Evolutionary conservation across 2,888 invertebrate genomes (phyloP), one percentile per base, ranked within the genome.

Genomic region (Macroteleia sp.): DNA sequence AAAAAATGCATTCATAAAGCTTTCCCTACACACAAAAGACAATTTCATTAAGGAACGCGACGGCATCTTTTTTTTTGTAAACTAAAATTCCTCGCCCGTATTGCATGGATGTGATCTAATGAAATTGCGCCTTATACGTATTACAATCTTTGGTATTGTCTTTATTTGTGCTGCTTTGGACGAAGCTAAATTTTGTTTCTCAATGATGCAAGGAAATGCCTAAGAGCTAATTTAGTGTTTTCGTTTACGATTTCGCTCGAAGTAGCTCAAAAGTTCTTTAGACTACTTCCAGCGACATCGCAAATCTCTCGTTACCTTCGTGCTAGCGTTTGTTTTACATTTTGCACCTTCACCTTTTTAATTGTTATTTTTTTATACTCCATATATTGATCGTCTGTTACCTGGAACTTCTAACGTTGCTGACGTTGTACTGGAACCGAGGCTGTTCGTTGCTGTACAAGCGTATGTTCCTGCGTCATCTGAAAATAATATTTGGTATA

Each of bases 381-480:
- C 87, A 76, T 90, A 90, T 84, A 91, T 75, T 83, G 91, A 91
- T 82, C 94, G 93, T 91, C 94, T 93, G 93, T 95, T 94, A 93
- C 94, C 95, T 93, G 95, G 94, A 86, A 95, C 95, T 89, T 93
- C 93, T 82, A 95, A 92, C 82, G 93, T 93, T 80, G 94, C 94
- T 46, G 94, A 93, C 44, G 95, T 95, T 85, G 93, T 94, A 61
- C 94, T 93, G 50, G 93, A 93, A 69, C 96, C 96, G 83, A 94
- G 92, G 79, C 92, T 92, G 90, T 96, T 96, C 74, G 94, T 94
- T 61, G 96, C 96, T 59, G 94, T 94, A 90, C 96, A 96, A 50
- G 93, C 93, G 90, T 95, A 96, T 77, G 93, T 94, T 77, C 96
- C 97, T 87, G 95, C 94, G 92, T 97, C 97, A 91, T 95, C 95